A percentile compares a stretch with the other conserved stretches of the same genome.
Conservation (phyloP, 1,140 invertebrate genomes). For the Gonioctena quinquepunctata region DNA sequence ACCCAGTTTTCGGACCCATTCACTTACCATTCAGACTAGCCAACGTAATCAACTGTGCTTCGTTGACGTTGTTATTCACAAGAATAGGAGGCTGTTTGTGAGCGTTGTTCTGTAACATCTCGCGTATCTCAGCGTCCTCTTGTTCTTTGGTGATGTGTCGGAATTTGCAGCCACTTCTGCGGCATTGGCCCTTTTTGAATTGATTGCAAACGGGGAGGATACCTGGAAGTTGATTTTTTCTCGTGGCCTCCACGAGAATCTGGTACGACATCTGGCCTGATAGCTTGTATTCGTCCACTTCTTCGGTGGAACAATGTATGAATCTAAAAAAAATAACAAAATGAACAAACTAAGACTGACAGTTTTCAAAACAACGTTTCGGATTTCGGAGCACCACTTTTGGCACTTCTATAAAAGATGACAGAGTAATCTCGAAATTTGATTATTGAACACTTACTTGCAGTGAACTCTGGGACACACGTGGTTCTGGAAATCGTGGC, state of each 20-base stretch:
- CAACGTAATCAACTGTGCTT: constrained; percentile 30
- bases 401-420: too few species aligned
- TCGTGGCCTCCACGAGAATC: constrained; percentile 57
- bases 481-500: constrained; percentile 83
- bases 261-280: constrained; percentile 71
- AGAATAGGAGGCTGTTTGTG: constrained; percentile 21
- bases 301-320: constrained; percentile 76
- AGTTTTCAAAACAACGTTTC: too few species aligned
- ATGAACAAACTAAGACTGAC: too few species aligned
- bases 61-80: constrained; percentile 31
- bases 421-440: too few species aligned
- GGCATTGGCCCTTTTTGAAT: constrained; percentile 75
- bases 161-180: constrained; percentile 59
- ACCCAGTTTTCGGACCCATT: not conserved
- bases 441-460: constrained; percentile 55
- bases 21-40: constrained; percentile 22
- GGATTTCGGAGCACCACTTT: too few species aligned
- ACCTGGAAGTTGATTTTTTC: constrained; percentile 55
- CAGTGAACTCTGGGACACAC: constrained; percentile 66
- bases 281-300: constrained; percentile 73
- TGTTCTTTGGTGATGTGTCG: constrained; percentile 60
- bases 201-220: constrained; percentile 74
- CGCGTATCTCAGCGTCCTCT: constrained; percentile 54
- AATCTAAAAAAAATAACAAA: constrained; percentile 60
- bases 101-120: constrained; percentile 47